Evolutionary conservation across 2,888 invertebrate genomes (phyloP).

Genomic region (Operophtera brumata): DNA sequence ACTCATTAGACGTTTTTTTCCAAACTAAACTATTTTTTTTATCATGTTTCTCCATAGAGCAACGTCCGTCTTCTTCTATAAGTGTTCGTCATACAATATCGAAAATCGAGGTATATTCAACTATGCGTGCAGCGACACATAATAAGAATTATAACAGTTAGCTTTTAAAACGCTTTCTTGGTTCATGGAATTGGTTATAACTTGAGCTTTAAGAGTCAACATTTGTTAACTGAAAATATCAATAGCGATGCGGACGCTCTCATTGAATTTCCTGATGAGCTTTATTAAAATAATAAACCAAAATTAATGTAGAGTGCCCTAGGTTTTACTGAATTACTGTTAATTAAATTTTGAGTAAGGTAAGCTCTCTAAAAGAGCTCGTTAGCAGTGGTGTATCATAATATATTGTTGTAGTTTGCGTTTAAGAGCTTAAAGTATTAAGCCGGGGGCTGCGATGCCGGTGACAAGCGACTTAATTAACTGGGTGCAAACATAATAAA

Average conservation of each 20-base stretch:
- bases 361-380: constrained; percentile 56
- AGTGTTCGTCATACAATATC: no score
- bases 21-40: no score
- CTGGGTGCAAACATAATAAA: constrained; percentile 55
- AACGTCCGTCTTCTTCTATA: no score
- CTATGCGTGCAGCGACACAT: no score
- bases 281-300: constrained; percentile 18
- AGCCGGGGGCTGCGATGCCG: constrained; percentile 57
- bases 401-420: constrained; percentile 63
- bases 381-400: constrained; percentile 59
- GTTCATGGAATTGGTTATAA: background rate
- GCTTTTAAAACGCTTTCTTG: background rate
- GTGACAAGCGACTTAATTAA: constrained; percentile 72
- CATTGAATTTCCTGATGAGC: constrained; percentile 17
- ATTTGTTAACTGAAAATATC: background rate
- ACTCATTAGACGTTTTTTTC: no score
- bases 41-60: no score
- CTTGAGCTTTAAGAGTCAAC: background rate
- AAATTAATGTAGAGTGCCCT: constrained; percentile 12
- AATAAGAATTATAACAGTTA: no score
- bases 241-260: background rate
- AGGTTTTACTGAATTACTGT: constrained; percentile 48
- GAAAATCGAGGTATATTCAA: no score
- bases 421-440: constrained; percentile 71
- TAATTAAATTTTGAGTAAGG: constrained; percentile 61